A percentile compares a stretch with the other conserved stretches of the same genome.
Evolutionary conservation across 2,888 invertebrate species (phyloP).

Genomic region (Elaeidobius kamerunicus): DNA sequence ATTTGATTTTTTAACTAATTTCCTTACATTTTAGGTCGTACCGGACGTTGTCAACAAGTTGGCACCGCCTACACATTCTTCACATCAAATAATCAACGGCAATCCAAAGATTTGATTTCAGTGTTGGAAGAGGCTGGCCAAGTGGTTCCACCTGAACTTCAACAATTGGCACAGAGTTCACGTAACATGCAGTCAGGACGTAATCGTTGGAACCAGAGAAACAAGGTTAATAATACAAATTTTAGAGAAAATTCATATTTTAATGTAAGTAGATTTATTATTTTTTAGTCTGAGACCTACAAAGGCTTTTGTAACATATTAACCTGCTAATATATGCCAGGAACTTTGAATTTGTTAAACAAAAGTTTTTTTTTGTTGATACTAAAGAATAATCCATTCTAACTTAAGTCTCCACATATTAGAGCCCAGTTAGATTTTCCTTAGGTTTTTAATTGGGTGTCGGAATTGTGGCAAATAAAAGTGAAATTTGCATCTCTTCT

Average conservation of each 20-base stretch:
- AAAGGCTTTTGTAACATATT: too few species aligned
- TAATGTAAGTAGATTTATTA: constrained; percentile 25
- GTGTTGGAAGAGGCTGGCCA: constrained; percentile 94
- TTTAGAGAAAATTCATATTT: constrained; percentile 23
- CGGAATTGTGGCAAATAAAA: constrained; percentile 24
- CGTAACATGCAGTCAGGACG: constrained; percentile 50
- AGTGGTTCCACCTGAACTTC: constrained; percentile 38
- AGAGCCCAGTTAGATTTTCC: constrained; percentile 20
- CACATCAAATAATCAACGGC: constrained; percentile 85
- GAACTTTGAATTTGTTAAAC: too few species aligned
- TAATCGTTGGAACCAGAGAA: constrained; percentile 48
- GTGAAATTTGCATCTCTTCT: too few species aligned
- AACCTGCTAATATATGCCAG: too few species aligned
- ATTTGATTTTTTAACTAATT: too few species aligned
- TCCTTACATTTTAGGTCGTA: constrained; percentile 59
- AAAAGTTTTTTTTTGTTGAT: too few species aligned
- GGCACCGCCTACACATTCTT: constrained; percentile 96
- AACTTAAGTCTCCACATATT: constrained; percentile 24
- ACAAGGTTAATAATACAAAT: constrained; percentile 29
- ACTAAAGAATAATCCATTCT: too few species aligned
- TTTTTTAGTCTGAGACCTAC: too few species aligned
- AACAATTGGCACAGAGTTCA: constrained; percentile 51
- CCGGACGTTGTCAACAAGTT: constrained; percentile 88
- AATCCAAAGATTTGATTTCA: constrained; percentile 87
- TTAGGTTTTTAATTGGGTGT: constrained; percentile 19